These are phyloP conservation scores for Cynaeus angustus DNA, from an alignment of 2,888 invertebrate species.

Conservation along the genomic window DNA sequence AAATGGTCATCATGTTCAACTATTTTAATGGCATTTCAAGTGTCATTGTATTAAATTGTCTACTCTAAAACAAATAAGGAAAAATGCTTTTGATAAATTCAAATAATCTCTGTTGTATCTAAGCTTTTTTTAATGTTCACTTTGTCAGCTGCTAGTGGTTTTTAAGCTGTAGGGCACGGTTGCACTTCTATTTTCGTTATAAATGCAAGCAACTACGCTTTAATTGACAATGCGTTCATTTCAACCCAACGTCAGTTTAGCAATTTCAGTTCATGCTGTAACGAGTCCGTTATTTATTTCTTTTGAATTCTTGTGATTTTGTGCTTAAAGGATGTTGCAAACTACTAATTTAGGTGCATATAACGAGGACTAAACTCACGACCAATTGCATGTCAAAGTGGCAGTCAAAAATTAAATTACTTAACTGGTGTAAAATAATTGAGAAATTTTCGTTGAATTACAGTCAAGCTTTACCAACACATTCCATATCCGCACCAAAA, in stretches of 20 bases:
- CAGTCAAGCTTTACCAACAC: slow-evolving; percentile 1
- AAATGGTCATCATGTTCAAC: too few species aligned
- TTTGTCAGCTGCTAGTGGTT: too few species aligned
- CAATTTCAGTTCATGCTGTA: slow-evolving; percentile 9
- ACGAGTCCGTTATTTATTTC: slow-evolving; percentile 13
- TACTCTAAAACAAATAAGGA: too few species aligned
- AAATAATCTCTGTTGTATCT: too few species aligned
- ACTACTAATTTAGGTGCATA: slow-evolving; percentile 39
- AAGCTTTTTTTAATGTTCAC: too few species aligned
- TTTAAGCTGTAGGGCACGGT: too few species aligned
- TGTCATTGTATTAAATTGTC: too few species aligned
- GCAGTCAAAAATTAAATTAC: slow-evolving; percentile 31
- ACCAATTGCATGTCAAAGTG: slow-evolving; percentile 37
- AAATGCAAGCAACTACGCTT: slow-evolving; percentile 2
- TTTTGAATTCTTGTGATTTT: slow-evolving; percentile 7
- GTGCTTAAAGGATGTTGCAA: slow-evolving; percentile 25
- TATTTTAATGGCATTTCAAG: too few species aligned
- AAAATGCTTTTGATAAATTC: too few species aligned
- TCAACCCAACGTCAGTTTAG: slow-evolving; percentile 4
- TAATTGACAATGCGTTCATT: background rate
- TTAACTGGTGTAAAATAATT: slow-evolving; percentile 22
- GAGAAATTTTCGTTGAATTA: background rate
- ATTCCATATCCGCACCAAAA: background rate
- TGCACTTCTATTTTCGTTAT: background rate
- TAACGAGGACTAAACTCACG: slow-evolving; percentile 37